Conservation (phyloP, 2,113 vertebrate genomes). For the Cryptotis parvus region DNA sequence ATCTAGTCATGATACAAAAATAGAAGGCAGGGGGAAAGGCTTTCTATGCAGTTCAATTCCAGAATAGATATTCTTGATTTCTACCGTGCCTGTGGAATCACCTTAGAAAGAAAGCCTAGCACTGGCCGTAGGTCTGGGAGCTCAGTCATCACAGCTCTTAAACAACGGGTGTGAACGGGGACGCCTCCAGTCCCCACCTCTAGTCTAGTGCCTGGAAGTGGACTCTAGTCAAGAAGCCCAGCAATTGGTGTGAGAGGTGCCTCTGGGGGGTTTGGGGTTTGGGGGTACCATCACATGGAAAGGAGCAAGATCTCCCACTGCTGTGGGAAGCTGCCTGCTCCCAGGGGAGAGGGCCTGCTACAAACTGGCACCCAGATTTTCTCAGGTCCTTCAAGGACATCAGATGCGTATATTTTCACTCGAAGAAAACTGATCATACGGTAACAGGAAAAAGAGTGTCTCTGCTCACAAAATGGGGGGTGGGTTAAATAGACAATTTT, state of each 20-base stretch:
- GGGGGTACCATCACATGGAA: neutral
- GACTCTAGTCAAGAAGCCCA: neutral
- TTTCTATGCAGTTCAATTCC: slow-evolving; percentile 20
- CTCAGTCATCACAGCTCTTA: neutral
- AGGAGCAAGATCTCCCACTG: neutral
- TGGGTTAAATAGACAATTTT: slow-evolving; percentile 4
- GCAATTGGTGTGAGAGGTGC: neutral
- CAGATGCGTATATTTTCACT: neutral
- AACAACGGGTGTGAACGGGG: neutral
- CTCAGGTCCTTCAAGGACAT: neutral
- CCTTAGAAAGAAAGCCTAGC: slow-evolving; percentile 42
- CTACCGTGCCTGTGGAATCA: slow-evolving; percentile 38
- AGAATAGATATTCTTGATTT: slow-evolving; percentile 53
- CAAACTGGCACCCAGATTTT: neutral
- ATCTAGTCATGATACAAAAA: slow-evolving; percentile 49
- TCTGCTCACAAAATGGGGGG: neutral
- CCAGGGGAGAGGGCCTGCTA: neutral
- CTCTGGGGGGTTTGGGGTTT: neutral
- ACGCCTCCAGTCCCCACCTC: slow-evolving; percentile 6
- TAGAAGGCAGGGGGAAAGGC: neutral
- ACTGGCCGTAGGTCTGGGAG: neutral
- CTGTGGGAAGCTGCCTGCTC: neutral
- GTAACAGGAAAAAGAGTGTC: slow-evolving; percentile 11
- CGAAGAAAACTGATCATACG: neutral
- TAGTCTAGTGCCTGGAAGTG: neutral